These are phyloP conservation scores for Charanyca ferruginea DNA, from an alignment of 2,888 invertebrate species.

Conservation along the genomic window DNA sequence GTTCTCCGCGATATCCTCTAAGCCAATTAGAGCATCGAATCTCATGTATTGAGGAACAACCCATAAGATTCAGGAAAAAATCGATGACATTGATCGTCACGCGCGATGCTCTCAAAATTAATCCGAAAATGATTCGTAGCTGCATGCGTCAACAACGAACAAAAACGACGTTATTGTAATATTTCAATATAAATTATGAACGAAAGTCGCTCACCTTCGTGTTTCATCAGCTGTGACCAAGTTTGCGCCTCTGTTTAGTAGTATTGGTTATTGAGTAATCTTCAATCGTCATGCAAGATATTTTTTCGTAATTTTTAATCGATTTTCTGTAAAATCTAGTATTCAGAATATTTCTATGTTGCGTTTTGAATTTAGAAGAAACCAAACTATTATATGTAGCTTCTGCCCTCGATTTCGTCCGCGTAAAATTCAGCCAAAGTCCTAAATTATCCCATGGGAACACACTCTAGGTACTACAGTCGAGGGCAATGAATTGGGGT, in stretches of 20 bases:
- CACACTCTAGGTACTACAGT: no score
- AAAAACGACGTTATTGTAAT: constrained; percentile 10
- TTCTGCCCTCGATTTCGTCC: no score
- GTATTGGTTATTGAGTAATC: constrained; percentile 38
- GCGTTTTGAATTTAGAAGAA: neutral
- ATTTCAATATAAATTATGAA: constrained; percentile 34
- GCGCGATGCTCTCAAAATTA: no score
- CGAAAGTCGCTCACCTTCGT: constrained; percentile 64
- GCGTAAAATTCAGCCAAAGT: no score
- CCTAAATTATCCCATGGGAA: no score
- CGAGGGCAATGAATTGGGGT: no score
- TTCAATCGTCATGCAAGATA: constrained; percentile 26
- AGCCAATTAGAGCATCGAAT: no score
- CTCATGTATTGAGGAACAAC: no score
- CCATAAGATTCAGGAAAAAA: neutral
- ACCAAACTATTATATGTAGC: no score
- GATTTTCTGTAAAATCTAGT: neutral
- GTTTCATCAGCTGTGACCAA: constrained; percentile 61
- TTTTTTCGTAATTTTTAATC: constrained; percentile 4
- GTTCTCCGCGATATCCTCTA: no score
- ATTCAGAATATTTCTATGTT: neutral
- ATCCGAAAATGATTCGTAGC: neutral
- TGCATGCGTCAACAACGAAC: neutral
- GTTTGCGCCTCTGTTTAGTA: constrained; percentile 34
- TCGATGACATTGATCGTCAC: neutral